Evolutionary conservation across 2,797 vertebrate species (phyloP).

Genomic region (Melanogrammus aeglefinus): DNA sequence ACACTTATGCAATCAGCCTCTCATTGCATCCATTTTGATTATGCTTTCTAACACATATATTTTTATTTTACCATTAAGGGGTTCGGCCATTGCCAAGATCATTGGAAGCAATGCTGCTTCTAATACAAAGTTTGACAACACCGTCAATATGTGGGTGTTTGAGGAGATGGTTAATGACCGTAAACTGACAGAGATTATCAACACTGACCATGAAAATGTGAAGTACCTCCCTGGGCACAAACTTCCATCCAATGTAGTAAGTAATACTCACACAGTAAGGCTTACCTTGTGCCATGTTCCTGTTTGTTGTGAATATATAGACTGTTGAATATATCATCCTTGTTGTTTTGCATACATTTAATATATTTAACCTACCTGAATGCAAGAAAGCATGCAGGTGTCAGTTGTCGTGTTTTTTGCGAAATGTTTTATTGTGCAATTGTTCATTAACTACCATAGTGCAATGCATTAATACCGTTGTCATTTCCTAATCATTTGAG

Average conservation of each 20-base stretch:
- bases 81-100: constrained; percentile 94
- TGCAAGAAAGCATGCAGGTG: too few species aligned
- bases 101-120: constrained; percentile 81
- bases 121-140: constrained; percentile 79
- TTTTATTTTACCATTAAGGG: constrained; percentile 71
- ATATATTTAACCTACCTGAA: not conserved
- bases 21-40: not conserved
- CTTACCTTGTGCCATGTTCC: not conserved
- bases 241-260: constrained; percentile 91
- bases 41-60: not conserved
- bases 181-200: constrained; percentile 93
- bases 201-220: constrained; percentile 89
- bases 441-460: not conserved
- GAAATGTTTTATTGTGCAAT: not conserved
- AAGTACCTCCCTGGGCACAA: constrained; percentile 94
- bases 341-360: not conserved
- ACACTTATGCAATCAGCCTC: not conserved
- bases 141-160: constrained; percentile 95
- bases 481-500: not conserved
- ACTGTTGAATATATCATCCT: not conserved
- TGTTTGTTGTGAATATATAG: not conserved
- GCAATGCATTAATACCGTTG: not conserved
- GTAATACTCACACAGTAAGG: constrained; percentile 33
- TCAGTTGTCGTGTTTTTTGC: not conserved
- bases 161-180: constrained; percentile 86